phyloP scores from a whole-genome alignment of 2,888 invertebrate genomes.

The Cartodere bifasciata region DNA sequence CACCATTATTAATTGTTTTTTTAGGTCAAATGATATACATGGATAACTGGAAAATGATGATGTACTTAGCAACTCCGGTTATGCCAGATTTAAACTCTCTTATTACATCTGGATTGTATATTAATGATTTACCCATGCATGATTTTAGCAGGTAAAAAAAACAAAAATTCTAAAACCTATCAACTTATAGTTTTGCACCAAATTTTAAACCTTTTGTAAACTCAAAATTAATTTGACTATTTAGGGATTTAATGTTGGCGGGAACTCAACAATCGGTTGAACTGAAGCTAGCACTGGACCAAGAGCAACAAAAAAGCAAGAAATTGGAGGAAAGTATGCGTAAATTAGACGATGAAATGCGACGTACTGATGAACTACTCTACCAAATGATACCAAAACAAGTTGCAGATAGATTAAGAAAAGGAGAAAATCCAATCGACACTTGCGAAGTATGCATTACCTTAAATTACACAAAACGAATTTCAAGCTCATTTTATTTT shows the following conservation, averaged over 20 bases:
- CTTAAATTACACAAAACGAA: background rate
- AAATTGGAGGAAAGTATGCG: constrained; percentile 94
- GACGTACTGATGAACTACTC: constrained; percentile 83
- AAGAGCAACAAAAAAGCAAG: constrained; percentile 93
- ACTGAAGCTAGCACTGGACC: constrained; percentile 85
- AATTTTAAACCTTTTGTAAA: too few species aligned
- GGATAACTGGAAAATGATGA: constrained; percentile 96
- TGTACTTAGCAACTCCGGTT: constrained; percentile 92
- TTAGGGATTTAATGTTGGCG: constrained; percentile 84
- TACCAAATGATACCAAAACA: constrained; percentile 99
- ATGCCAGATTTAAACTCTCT: constrained; percentile 91
- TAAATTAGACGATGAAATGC: constrained; percentile 91
- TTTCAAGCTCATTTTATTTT: background rate
- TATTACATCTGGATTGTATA: constrained; percentile 85
- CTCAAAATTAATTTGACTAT: too few species aligned
- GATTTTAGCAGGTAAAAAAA: constrained; percentile 85
- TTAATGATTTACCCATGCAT: constrained; percentile 98
- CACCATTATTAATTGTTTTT: too few species aligned
- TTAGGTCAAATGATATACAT: constrained; percentile 97
- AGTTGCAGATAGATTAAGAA: constrained; percentile 84
- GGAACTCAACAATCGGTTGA: constrained; percentile 97
- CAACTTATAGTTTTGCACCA: too few species aligned
- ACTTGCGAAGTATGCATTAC: constrained; percentile 79
- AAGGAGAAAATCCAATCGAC: constrained; percentile 91
- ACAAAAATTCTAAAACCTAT: too few species aligned